phyloP scores from a whole-genome alignment of 1,140 invertebrate species.

The Rhagoletis pomonella region DNA sequence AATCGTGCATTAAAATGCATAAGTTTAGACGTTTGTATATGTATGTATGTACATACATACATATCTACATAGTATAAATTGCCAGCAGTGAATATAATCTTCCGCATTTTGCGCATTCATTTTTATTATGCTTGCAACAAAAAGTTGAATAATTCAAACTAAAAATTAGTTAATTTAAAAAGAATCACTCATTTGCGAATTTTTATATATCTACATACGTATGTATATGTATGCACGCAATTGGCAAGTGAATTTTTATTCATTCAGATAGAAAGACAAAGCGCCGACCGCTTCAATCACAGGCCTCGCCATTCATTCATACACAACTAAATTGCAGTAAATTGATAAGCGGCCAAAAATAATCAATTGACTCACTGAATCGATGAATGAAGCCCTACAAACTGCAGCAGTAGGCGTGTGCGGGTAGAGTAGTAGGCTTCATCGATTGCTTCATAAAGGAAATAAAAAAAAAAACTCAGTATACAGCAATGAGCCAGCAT shows the following conservation, averaged over 20 bases:
- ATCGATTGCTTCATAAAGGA: too few relatives aligned
- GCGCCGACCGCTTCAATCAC: background rate
- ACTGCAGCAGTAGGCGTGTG: background rate
- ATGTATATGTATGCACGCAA: too few relatives aligned
- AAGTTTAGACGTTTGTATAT: too few relatives aligned
- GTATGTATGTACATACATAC: background rate
- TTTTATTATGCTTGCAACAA: background rate
- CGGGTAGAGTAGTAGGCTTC: background rate
- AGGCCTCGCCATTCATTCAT: background rate
- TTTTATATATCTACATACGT: background rate
- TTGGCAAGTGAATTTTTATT: background rate
- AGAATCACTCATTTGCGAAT: background rate
- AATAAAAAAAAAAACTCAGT: too few relatives aligned
- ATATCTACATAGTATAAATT: background rate
- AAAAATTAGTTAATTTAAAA: background rate
- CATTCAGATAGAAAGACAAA: background rate
- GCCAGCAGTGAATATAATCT: background rate
- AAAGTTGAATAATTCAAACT: background rate
- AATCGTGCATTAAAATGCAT: background rate
- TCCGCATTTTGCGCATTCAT: constrained; percentile 6
- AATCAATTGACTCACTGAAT: constrained; percentile 48
- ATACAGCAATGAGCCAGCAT: background rate
- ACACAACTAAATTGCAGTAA: constrained; percentile 15
- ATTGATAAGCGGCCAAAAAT: constrained; percentile 15
- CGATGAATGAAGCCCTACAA: background rate